These are phyloP conservation scores for Oconnorella tubifera DNA, from an alignment of 2,888 invertebrate genomes.

Conservation along the genomic window DNA sequence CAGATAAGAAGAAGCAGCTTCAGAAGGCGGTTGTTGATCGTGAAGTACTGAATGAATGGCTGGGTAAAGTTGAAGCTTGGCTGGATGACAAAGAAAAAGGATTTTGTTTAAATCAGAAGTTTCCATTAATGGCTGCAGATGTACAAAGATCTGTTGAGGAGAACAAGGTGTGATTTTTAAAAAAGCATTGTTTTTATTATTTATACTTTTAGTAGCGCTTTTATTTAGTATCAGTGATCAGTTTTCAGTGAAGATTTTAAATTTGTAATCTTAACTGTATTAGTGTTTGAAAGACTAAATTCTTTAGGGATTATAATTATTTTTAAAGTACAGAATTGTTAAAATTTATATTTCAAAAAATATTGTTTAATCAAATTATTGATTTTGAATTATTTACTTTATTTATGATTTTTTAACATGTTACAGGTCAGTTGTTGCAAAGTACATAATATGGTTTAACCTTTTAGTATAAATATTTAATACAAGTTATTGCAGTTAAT, in stretches of 20 bases:
- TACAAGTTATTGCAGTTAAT: too few species aligned
- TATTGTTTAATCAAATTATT: background rate
- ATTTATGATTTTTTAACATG: too few species aligned
- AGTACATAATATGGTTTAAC: too few species aligned
- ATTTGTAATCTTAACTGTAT: too few species aligned
- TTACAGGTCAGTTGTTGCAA: too few species aligned
- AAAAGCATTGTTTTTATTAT: background rate
- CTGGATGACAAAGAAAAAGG: constrained; percentile 63
- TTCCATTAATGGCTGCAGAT: constrained; percentile 66
- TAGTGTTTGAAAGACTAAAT: too few species aligned
- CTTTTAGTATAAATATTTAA: too few species aligned
- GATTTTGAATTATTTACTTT: background rate
- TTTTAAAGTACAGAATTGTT: too few species aligned
- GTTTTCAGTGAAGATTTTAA: too few species aligned
- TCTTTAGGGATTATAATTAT: too few species aligned
- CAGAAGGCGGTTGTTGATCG: constrained; percentile 66
- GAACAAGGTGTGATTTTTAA: constrained; percentile 63
- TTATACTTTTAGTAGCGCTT: background rate
- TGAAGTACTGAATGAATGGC: constrained; percentile 72
- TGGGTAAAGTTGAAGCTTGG: constrained; percentile 78
- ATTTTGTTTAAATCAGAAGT: constrained; percentile 1
- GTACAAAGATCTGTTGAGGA: constrained; percentile 78
- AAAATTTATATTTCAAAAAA: too few species aligned
- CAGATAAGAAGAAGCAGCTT: constrained; percentile 63
- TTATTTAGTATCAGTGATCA: too few species aligned